Evolutionary conservation across 2,888 invertebrate species (phyloP).

Genomic region (Epistrophe grossulariae): DNA sequence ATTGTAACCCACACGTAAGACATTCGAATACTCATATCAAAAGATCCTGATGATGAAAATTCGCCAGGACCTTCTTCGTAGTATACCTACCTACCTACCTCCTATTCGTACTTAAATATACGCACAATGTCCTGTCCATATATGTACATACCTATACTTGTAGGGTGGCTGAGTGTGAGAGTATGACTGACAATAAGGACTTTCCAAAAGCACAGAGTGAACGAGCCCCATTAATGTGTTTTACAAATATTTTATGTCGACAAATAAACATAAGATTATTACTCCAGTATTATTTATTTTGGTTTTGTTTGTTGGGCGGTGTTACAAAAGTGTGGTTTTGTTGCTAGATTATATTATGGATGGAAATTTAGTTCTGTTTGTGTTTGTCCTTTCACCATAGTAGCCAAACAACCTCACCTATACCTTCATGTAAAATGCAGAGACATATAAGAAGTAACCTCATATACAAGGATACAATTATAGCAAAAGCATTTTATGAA

Average conservation of each 20-base stretch:
- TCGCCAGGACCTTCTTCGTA: slow-evolving; percentile 6
- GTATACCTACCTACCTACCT: neutral
- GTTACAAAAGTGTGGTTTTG: slow-evolving; percentile 50
- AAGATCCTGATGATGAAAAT: slow-evolving; percentile 35
- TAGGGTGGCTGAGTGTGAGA: neutral
- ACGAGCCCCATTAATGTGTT: slow-evolving; percentile 68
- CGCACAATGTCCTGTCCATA: neutral
- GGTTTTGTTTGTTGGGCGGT: slow-evolving; percentile 60
- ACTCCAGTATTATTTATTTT: slow-evolving; percentile 69
- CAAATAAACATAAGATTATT: slow-evolving; percentile 75
- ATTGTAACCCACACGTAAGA: slow-evolving; percentile 57
- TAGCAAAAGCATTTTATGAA: neutral
- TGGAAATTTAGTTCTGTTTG: slow-evolving; percentile 22
- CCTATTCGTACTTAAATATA: neutral
- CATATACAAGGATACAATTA: neutral
- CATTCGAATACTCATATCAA: slow-evolving; percentile 49
- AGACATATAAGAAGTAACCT: slow-evolving; percentile 9
- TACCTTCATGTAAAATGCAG: neutral
- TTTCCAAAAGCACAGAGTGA: neutral
- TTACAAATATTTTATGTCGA: slow-evolving; percentile 73
- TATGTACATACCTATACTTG: too few relatives aligned
- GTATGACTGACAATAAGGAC: slow-evolving; percentile 10
- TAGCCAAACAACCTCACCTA: neutral
- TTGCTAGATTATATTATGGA: slow-evolving; percentile 22
- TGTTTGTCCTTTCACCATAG: slow-evolving; percentile 6